A percentile compares a stretch with the other conserved stretches of the same genome.
These are phyloP conservation scores for Cheilosia variabilis DNA, from an alignment of 2,888 invertebrate species.

Conservation along the genomic window DNA sequence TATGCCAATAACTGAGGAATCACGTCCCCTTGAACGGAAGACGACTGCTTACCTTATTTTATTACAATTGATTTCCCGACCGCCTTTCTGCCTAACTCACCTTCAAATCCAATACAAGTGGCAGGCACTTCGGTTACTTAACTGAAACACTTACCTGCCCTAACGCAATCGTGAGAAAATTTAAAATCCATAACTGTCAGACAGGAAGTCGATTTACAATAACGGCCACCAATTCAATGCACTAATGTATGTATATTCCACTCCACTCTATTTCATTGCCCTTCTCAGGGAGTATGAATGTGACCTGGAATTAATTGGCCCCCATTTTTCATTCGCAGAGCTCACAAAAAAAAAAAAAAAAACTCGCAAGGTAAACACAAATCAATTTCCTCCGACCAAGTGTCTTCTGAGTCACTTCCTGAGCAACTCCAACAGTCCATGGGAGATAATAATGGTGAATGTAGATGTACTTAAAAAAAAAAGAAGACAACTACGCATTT, in stretches of 20 bases:
- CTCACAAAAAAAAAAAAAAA: background rate
- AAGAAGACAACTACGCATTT: background rate
- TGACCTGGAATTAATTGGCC: constrained; percentile 74
- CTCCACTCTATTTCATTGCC: constrained; percentile 31
- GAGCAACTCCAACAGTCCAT: constrained; percentile 27
- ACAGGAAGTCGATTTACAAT: constrained; percentile 59
- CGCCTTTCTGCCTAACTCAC: too few relatives aligned
- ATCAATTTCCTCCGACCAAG: constrained; percentile 65
- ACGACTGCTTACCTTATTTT: too few relatives aligned
- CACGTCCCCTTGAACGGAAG: too few relatives aligned
- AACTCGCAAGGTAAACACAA: constrained; percentile 37
- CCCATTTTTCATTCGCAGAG: constrained; percentile 58
- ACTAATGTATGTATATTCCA: background rate
- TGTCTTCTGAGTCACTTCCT: constrained; percentile 63
- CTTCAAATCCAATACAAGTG: background rate
- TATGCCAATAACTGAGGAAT: too few relatives aligned
- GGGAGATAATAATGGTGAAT: constrained; percentile 38
- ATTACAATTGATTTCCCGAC: too few relatives aligned
- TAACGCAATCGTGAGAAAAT: constrained; percentile 40
- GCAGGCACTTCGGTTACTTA: background rate
- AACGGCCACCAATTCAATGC: constrained; percentile 58
- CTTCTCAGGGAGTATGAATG: constrained; percentile 67
- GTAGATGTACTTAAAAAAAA: background rate
- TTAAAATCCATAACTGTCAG: constrained; percentile 37
- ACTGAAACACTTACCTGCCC: background rate